A percentile compares a stretch with the other conserved stretches of the same genome.
These are phyloP conservation scores for Microctonus brassicae DNA, from an alignment of 2,888 invertebrate species.

Conservation along the genomic window DNA sequence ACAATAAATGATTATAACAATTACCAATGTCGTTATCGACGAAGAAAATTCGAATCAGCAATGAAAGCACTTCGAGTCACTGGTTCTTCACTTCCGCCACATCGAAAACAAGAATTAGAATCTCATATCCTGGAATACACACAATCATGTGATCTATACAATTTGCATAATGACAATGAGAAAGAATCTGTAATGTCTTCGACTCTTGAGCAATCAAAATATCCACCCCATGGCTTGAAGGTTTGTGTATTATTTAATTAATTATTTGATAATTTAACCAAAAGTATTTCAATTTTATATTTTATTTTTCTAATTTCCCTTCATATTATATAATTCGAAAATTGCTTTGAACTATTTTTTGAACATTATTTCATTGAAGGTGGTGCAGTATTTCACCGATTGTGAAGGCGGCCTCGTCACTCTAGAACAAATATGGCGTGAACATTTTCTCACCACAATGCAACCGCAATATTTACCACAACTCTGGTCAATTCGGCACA, in stretches of 20 bases:
- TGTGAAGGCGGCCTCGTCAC: conserved; percentile 74
- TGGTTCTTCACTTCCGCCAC: conserved; percentile 50
- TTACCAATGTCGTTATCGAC: conserved; percentile 62
- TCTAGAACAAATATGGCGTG: conserved; percentile 82
- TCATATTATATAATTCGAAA: neutral
- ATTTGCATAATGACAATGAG: too few species aligned
- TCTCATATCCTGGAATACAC: conserved; percentile 54
- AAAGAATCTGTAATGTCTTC: too few species aligned
- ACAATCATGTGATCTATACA: conserved; percentile 51
- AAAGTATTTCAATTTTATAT: too few species aligned
- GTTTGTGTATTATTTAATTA: conserved; percentile 47
- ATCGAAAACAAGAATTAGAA: conserved; percentile 59
- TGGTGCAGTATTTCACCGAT: conserved; percentile 74
- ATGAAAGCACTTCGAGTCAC: conserved; percentile 73
- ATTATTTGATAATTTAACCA: too few species aligned
- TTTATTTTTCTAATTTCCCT: neutral
- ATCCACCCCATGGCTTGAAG: conserved; percentile 59
- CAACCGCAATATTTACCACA: conserved; percentile 79
- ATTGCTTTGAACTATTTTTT: neutral
- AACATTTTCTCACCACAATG: conserved; percentile 82
- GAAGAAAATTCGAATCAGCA: conserved; percentile 74
- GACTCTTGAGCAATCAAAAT: conserved; percentile 46
- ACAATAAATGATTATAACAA: conserved; percentile 20
- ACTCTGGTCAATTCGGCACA: conserved; percentile 83
- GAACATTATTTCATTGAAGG: conserved; percentile 60